Evolutionary conservation across 1,140 invertebrate species (phyloP).

Genomic region (Drosophila repletoides): DNA sequence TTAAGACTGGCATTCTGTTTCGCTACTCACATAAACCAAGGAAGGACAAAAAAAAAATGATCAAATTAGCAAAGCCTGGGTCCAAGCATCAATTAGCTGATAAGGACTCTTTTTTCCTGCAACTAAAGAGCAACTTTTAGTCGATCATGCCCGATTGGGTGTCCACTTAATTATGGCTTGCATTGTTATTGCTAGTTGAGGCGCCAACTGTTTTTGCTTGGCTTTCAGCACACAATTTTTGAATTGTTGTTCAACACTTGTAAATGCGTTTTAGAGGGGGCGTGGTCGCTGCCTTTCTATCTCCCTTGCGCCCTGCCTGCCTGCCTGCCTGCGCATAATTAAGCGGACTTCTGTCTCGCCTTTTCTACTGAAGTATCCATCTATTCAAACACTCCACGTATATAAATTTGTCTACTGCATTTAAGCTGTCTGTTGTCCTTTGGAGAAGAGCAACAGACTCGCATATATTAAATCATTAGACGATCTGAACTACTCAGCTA

Average conservation of each 20-base stretch:
- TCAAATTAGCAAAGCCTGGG: too few relatives aligned
- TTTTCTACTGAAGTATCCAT: constrained; percentile 40
- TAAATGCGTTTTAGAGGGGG: constrained; percentile 32
- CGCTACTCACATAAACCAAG: too few relatives aligned
- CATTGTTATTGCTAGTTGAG: constrained; percentile 49
- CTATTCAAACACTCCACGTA: not conserved
- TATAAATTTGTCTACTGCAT: not conserved
- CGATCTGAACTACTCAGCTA: constrained; percentile 1
- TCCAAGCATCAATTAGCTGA: too few relatives aligned
- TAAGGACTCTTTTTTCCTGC: too few relatives aligned
- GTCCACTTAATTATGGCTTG: constrained; percentile 35
- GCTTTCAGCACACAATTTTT: constrained; percentile 43
- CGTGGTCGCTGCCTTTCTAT: constrained; percentile 18
- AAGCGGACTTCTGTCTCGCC: constrained; percentile 43
- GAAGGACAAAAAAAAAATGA: too few relatives aligned
- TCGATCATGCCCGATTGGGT: not conserved
- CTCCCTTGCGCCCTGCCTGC: not conserved
- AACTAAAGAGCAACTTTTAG: not conserved
- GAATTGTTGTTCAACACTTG: constrained; percentile 43
- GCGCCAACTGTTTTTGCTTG: constrained; percentile 43
- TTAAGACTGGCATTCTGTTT: too few relatives aligned
- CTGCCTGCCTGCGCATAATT: constrained; percentile 61
- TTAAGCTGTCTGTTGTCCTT: not conserved
- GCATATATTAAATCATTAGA: constrained; percentile 61
- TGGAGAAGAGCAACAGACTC: constrained; percentile 4